Conservation (phyloP, 2,113 vertebrate species). For the Syrrhaptes paradoxus region DNA sequence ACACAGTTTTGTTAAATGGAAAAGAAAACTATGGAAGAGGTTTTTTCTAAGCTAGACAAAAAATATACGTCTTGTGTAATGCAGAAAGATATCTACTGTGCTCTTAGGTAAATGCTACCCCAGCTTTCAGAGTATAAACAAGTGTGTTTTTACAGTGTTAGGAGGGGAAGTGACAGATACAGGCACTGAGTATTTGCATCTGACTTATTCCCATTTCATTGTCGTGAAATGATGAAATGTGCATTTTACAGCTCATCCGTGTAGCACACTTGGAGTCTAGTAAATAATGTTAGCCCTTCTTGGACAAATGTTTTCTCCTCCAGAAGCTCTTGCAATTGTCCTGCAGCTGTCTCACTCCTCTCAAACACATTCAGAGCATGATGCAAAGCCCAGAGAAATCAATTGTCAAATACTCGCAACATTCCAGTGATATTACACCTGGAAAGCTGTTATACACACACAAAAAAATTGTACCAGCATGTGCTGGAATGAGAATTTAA, state of each 20-base stretch:
- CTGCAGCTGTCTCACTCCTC: neutral
- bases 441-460: neutral
- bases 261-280: neutral
- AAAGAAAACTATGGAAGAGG: neutral
- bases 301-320: neutral
- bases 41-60: neutral
- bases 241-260: neutral
- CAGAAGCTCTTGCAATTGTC: neutral
- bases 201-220: neutral
- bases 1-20: neutral
- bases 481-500: neutral
- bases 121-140: neutral
- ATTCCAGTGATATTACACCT: neutral
- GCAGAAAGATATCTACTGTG: neutral
- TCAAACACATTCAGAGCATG: neutral
- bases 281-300: neutral
- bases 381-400: neutral
- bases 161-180: neutral
- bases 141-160: neutral
- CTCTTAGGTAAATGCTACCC: neutral
- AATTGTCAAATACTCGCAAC: neutral
- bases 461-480: neutral
- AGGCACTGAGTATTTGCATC: neutral
- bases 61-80: neutral
- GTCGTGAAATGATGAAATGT: neutral